phyloP scores from a whole-genome alignment of 92 coral and sea anemone genomes.

The Parazoanthus darwini region DNA sequence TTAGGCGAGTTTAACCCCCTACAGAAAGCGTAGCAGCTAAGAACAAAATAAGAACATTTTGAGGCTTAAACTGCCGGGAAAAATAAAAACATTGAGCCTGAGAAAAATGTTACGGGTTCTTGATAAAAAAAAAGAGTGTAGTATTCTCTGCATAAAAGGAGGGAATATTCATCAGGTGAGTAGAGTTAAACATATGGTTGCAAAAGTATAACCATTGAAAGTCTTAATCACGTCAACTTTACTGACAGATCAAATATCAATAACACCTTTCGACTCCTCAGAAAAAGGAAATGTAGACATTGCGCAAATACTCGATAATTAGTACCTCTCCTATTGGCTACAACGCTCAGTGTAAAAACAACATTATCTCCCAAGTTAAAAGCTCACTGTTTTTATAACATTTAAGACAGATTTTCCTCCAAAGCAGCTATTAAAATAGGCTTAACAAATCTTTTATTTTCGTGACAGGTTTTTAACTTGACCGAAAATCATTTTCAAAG shows the following conservation, averaged over 20 bases:
- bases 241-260: neutral
- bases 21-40: no score
- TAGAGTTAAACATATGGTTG: neutral
- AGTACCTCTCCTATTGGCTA: conserved; percentile 3
- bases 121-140: no score
- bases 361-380: conserved; percentile 6
- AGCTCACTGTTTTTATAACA: conserved; percentile 21
- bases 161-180: neutral
- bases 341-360: neutral
- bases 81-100: no score
- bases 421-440: conserved; percentile 16
- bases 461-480: neutral
- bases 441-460: neutral
- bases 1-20: no score
- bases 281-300: neutral
- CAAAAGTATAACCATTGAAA: neutral
- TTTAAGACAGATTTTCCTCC: neutral
- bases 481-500: neutral
- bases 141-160: neutral
- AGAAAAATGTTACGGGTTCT: no score
- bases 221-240: neutral
- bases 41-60: no score
- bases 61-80: no score
- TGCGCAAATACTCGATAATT: neutral
- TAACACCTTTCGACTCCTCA: neutral